A percentile compares a stretch with the other conserved stretches of the same genome.
Evolutionary conservation across 2,113 vertebrate genomes (phyloP).

Genomic region (Charina bottae): DNA sequence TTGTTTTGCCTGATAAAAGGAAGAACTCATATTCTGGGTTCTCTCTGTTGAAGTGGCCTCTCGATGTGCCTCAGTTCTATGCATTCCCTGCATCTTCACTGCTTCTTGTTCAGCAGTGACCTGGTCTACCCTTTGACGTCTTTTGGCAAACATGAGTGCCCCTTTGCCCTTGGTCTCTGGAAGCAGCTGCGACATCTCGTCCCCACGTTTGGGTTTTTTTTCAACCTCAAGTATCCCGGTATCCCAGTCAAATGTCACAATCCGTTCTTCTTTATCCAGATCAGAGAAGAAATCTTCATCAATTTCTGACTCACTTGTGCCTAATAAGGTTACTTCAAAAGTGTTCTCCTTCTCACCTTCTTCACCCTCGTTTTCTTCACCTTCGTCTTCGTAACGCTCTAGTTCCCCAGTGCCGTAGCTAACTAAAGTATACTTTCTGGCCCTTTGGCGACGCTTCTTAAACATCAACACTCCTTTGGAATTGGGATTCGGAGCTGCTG

Average conservation of each 20-base stretch:
- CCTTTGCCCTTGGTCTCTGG: conserved; percentile 94
- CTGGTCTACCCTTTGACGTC: conserved; percentile 91
- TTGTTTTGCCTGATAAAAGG: conserved; percentile 67
- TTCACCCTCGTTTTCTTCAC: conserved; percentile 76
- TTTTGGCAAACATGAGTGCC: conserved; percentile 92
- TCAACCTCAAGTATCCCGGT: conserved; percentile 87
- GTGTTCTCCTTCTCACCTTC: conserved; percentile 80
- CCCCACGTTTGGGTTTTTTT: conserved; percentile 77
- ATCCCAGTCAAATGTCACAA: conserved; percentile 87
- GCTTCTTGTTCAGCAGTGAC: conserved; percentile 92
- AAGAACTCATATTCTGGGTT: conserved; percentile 69
- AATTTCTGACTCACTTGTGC: conserved; percentile 82
- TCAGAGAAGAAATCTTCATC: conserved; percentile 85
- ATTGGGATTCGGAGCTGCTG: conserved; percentile 89
- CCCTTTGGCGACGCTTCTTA: conserved; percentile 93
- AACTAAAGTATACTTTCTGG: conserved; percentile 92
- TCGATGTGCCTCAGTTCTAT: conserved; percentile 64
- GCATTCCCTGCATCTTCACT: conserved; percentile 74
- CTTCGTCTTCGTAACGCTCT: conserved; percentile 79
- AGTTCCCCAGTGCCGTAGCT: conserved; percentile 97
- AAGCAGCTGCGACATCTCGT: conserved; percentile 84
- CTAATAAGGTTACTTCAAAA: conserved; percentile 76
- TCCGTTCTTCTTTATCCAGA: conserved; percentile 72
- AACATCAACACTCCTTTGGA: conserved; percentile 99
- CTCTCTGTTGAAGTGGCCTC: conserved; percentile 57